phyloP scores from a whole-genome alignment of 1,140 invertebrate species.

The Laodelphax striatellus region DNA sequence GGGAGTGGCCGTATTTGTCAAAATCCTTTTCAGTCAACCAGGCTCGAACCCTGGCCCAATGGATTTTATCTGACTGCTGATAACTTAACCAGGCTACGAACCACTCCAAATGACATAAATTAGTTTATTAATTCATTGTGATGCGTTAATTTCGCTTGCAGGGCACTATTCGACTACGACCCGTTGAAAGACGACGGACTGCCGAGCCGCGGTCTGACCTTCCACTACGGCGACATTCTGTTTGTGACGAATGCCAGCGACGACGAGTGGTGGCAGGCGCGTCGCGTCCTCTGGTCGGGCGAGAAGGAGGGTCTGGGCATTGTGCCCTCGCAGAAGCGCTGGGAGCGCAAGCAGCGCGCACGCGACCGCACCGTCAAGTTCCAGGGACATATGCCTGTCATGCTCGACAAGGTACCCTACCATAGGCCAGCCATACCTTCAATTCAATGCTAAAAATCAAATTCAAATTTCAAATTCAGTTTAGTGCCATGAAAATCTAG shows the following conservation, averaged over 20 bases:
- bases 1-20: no score
- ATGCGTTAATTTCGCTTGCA: slow-evolving; percentile 27
- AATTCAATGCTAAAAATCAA: no score
- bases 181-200: slow-evolving; percentile 92
- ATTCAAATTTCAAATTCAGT: no score
- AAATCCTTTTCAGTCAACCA: no score
- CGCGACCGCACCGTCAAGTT: slow-evolving; percentile 96
- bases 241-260: slow-evolving; percentile 98
- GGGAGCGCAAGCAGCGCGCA: slow-evolving; percentile 94
- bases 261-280: slow-evolving; percentile 96
- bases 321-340: slow-evolving; percentile 74
- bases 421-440: no score
- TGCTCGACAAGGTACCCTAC: slow-evolving; percentile 50
- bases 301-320: slow-evolving; percentile 58
- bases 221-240: slow-evolving; percentile 94
- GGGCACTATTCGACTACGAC: slow-evolving; percentile 98
- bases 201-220: slow-evolving; percentile 87
- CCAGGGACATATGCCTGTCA: slow-evolving; percentile 66
- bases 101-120: no score
- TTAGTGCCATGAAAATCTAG: no score
- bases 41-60: no score
- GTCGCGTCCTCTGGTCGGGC: slow-evolving; percentile 45
- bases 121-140: no score
- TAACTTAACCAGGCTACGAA: no score
- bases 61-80: no score